Base-by-base conservation (phyloP, 53 echinoderm and acorn worm species). In the Temnopleurus reevesii region DNA sequence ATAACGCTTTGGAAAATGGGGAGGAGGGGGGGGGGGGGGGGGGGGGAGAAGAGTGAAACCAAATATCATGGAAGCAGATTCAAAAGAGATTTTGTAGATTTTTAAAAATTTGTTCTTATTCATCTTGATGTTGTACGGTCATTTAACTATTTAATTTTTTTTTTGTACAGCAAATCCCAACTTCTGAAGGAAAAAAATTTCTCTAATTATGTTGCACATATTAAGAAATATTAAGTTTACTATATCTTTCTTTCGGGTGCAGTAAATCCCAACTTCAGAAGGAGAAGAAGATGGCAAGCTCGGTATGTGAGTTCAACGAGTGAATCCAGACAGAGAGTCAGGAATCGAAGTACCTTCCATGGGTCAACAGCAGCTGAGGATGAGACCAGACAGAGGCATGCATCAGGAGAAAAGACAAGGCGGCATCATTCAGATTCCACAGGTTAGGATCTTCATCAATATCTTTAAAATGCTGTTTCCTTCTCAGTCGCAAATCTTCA, bases 281-380 rank as follows among this genome's bases (percentile, higher is more conserved):
- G 97, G 58, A 76, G 97, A 57, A 60, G 94, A 19, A 55, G 95
- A 35, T 93, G 95, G 53, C 91, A 82, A 89, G 95, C 95, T 17
- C 90, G 95, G 58, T 95, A 97, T 57, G 91, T 95, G 45, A 93
- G 97, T 58, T 91, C 94, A n/a, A 97, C 97, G 51, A 97, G 95
- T 44, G 94, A 94, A 84, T 94, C 95, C 55, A 65, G 95, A 80
- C 95, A 92, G 47, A 81, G 95, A 27, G 56, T 84, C 59, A 83
- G 92, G 26, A 79, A 77, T 38, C 89, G 80, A 46, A 82, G 66
- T 57, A 85, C 35, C 31, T 66, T 53, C 35, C 65, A 66, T 35
- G 65, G 65, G 17, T 28, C 87, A 2, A 47, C 87, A 1, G 30
- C 71, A 21, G 27, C 85, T 13, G 85, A 85, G 46, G 46, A 64